Percentiles rank a stretch among this genome's conserved stretches.
phyloP scores from a whole-genome alignment of 2,113 vertebrate species.

The Sula dactylatra region DNA sequence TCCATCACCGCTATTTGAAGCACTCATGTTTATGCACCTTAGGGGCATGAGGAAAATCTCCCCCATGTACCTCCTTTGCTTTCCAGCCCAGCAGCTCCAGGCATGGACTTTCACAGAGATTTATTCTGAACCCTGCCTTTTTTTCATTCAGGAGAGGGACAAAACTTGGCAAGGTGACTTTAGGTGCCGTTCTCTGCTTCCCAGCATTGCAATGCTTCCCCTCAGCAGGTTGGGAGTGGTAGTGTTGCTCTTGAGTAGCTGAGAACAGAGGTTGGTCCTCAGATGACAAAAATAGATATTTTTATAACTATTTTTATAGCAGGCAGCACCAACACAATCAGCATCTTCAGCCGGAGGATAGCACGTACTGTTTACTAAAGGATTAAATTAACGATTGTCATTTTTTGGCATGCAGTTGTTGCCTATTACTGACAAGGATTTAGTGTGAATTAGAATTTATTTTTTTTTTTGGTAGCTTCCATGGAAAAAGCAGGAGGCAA shows the following conservation, averaged over 20 bases:
- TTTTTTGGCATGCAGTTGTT: not conserved
- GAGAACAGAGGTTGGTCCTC: not conserved
- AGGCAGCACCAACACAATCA: not conserved
- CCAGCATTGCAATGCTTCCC: not conserved
- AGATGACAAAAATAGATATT: not conserved
- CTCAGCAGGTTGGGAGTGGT: not conserved
- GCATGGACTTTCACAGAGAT: not conserved
- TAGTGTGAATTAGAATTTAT: not conserved
- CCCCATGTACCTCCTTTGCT: fast-evolving
- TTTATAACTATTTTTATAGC: not conserved
- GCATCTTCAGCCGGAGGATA: not conserved
- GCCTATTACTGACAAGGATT: not conserved
- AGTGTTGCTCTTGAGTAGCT: not conserved
- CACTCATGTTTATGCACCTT: not conserved
- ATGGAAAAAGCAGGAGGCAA: not conserved
- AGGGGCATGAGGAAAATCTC: not conserved
- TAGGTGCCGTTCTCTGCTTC: not conserved
- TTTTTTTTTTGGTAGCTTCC: not conserved
- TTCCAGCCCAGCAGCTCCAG: not conserved
- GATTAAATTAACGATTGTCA: not conserved
- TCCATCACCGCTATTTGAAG: not conserved
- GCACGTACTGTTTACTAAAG: not conserved
- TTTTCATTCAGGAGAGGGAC: not conserved
- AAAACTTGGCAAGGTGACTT: not conserved
- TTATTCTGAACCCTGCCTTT: not conserved